A percentile compares a stretch with the other conserved stretches of the same genome.
Evolutionary conservation across 2,113 vertebrate species (phyloP).

Genomic region (Lagopus muta): DNA sequence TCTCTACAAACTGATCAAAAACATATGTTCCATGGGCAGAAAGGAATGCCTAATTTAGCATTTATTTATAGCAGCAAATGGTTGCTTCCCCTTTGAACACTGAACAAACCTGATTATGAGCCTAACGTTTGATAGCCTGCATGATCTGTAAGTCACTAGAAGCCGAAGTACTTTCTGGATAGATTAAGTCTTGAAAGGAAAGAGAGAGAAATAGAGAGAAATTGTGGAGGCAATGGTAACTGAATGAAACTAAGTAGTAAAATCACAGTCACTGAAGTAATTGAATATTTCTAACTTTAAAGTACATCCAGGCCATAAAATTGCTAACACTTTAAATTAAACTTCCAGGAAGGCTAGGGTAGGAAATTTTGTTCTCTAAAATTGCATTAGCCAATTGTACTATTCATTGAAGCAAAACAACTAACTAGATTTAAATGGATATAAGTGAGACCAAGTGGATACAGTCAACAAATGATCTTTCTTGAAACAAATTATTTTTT

Average conservation of each 20-base stretch:
- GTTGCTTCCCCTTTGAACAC: background rate
- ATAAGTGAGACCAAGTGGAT: background rate
- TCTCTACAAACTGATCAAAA: background rate
- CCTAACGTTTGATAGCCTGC: background rate
- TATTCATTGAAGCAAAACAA: slow-evolving; percentile 41
- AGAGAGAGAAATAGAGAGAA: background rate
- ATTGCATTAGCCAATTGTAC: slow-evolving; percentile 4
- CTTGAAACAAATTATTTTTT: background rate
- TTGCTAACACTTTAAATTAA: slow-evolving; percentile 34
- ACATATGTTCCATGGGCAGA: background rate
- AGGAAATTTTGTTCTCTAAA: slow-evolving; percentile 4
- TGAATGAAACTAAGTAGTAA: background rate
- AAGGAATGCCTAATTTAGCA: background rate
- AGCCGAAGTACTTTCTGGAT: background rate
- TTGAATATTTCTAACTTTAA: slow-evolving; percentile 11
- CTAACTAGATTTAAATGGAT: background rate
- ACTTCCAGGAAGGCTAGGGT: background rate
- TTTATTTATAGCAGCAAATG: background rate
- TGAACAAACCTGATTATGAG: background rate
- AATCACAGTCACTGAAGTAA: slow-evolving; percentile 8
- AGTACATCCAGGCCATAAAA: slow-evolving; percentile 4
- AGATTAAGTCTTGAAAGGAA: background rate
- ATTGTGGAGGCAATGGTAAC: background rate
- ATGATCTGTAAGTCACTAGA: background rate
- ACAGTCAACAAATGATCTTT: background rate